A percentile compares a stretch with the other conserved stretches of the same genome.
Conservation (phyloP, 2,888 invertebrate species). For the Brachyptera risi region DNA sequence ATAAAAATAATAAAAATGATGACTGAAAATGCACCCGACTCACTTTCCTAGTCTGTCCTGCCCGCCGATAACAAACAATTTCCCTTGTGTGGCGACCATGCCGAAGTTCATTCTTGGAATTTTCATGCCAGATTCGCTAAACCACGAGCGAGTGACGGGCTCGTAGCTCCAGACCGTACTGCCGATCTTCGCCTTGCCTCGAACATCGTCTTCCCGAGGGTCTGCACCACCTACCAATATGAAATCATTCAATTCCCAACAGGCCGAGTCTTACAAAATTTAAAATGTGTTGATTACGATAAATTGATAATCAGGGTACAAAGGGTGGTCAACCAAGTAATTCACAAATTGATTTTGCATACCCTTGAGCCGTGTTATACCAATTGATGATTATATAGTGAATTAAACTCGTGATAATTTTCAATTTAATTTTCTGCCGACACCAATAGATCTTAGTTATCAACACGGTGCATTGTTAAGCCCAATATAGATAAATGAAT, state of each 20-base stretch:
- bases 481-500: too few relatives aligned
- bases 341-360: too few relatives aligned
- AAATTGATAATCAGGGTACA: too few relatives aligned
- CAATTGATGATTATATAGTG: too few relatives aligned
- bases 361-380: too few relatives aligned
- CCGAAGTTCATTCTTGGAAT: slow-evolving; percentile 65
- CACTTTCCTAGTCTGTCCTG: slow-evolving; percentile 59
- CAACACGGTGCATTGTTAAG: too few relatives aligned
- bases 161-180: slow-evolving; percentile 67
- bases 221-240: slow-evolving; percentile 56
- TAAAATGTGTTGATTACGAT: background rate
- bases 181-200: slow-evolving; percentile 54
- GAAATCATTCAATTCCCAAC: background rate
- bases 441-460: too few relatives aligned
- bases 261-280: background rate
- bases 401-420: too few relatives aligned
- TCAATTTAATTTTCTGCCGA: too few relatives aligned
- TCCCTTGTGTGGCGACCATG: slow-evolving; percentile 59
- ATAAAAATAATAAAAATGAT: too few relatives aligned
- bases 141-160: slow-evolving; percentile 60
- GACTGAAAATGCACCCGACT: background rate
- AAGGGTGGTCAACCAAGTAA: too few relatives aligned
- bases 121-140: slow-evolving; percentile 56
- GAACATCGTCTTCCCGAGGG: slow-evolving; percentile 55
- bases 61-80: slow-evolving; percentile 68